Evolutionary conservation across 53 echinoderm and acorn worm genomes (phyloP), one percentile per base, ranked within the genome.

Genomic region (Zoroaster sp.): DNA sequence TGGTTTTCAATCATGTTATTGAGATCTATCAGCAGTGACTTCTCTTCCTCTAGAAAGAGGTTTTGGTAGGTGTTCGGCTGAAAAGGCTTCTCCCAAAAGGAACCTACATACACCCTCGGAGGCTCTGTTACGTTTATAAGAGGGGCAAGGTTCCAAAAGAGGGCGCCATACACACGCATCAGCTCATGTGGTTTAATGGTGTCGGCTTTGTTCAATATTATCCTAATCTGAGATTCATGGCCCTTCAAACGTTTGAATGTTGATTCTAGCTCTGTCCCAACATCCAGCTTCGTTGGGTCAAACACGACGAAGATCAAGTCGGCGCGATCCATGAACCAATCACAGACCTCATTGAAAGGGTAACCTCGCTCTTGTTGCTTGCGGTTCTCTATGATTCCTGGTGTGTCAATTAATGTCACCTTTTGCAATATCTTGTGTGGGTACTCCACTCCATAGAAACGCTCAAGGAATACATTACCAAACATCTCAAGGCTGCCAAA

Each of bases 131-230:
- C 94, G 32, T 95, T 91, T 15, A 95, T 95, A 25, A 95, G 81
- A 37, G 95, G 95, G 37, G 95, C 93, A 39, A 95, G 91, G 75
- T 90, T 95, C 95, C 95, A 95, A 25, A 95, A 95, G 68, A 95
- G 93, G 51, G 95, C 95, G 21, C 95, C 95, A 51, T 95, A 95
- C 45, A 95, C 95, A 4, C 95, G 88, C 95, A 95, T 95, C 35
- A 95, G 87, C 51, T 93, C 93, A 18, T 93, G 73, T 5, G 95
- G 90, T 33, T 43, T 41, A n/a, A 95, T 93, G 72, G 87, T 85
- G 51, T 95, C 95, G 0, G 95, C 95, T 79, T 95, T 95, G 44
- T 95, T 95, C 40, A 95, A 40, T 28, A 95, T 93, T 34, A 95
- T 95, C n/a, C 93, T 47, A n/a, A 95, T 95, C 85, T 95, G 93